Percentiles rank a stretch among this genome's conserved stretches.
These are phyloP conservation scores for Thysanoteuthis rhombus DNA, from an alignment of 2,888 invertebrate genomes.

Conservation along the genomic window DNA sequence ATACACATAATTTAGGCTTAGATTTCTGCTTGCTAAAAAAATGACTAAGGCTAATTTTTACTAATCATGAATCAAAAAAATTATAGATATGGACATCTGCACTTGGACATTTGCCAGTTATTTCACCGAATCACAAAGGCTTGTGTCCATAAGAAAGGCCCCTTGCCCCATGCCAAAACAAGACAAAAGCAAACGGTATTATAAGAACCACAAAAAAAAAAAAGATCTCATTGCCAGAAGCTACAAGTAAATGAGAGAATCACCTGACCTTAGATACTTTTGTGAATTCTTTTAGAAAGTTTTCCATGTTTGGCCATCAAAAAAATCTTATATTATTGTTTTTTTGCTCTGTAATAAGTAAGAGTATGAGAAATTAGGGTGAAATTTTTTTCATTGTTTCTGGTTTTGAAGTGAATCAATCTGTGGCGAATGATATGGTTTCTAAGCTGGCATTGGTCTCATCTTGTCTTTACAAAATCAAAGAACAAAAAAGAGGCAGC, in stretches of 20 bases:
- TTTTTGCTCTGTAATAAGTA: not conserved
- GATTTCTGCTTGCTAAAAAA: not conserved
- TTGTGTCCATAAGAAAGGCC: not conserved
- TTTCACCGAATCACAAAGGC: not conserved
- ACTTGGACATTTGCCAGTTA: not conserved
- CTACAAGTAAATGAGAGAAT: not conserved
- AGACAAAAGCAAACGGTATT: not conserved
- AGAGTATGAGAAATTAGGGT: not conserved
- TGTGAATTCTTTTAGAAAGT: not conserved
- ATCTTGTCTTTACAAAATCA: not conserved
- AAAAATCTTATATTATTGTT: not conserved
- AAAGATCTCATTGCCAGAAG: not conserved
- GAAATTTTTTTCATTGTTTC: not conserved
- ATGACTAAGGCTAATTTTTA: not conserved
- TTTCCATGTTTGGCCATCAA: not conserved
- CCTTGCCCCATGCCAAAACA: not conserved
- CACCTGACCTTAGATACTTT: not conserved
- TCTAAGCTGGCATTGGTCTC: not conserved
- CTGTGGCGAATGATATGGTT: not conserved
- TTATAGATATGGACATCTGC: not conserved
- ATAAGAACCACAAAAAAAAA: no score
- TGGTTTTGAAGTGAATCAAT: not conserved
- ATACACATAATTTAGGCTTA: not conserved
- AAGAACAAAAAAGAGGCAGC: not conserved
- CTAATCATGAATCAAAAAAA: not conserved